Conservation (phyloP, 2,113 vertebrate genomes). For the Cyprinodon brontotheroides region DNA sequence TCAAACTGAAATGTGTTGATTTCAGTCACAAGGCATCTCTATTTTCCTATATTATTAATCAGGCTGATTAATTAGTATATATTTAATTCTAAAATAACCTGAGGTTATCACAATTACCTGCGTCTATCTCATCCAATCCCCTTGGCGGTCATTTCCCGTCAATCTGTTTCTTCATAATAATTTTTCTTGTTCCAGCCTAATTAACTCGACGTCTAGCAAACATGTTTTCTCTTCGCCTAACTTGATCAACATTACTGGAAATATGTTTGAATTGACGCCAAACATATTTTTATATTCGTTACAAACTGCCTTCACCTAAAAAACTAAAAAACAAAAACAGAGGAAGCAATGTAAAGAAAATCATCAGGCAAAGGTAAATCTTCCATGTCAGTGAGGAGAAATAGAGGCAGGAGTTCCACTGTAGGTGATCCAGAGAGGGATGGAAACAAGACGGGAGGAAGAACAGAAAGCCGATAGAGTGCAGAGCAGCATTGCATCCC, state of each 20-base stretch:
- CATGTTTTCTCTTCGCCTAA: background rate
- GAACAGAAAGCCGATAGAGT: conserved; percentile 3
- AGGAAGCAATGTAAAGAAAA: background rate
- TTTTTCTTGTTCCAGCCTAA: background rate
- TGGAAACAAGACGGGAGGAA: conserved; percentile 22
- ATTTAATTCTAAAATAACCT: background rate
- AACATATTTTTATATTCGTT: background rate
- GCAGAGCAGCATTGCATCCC: conserved; percentile 26
- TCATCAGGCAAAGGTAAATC: background rate
- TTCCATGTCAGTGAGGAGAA: background rate
- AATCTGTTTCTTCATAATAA: background rate
- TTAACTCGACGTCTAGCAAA: background rate
- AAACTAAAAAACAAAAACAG: background rate
- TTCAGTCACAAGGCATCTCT: background rate
- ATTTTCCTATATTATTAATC: background rate
- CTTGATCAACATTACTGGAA: background rate
- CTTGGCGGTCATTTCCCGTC: too few relatives aligned
- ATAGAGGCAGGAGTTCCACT: background rate
- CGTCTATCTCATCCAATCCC: background rate
- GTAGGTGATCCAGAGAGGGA: conserved; percentile 13
- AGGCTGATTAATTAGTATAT: background rate
- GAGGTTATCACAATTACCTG: background rate
- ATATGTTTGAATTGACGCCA: too few relatives aligned
- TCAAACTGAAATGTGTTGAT: background rate
- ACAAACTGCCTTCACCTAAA: background rate